Conservation (phyloP, 2,113 vertebrate genomes). For the Anoura caudifer region DNA sequence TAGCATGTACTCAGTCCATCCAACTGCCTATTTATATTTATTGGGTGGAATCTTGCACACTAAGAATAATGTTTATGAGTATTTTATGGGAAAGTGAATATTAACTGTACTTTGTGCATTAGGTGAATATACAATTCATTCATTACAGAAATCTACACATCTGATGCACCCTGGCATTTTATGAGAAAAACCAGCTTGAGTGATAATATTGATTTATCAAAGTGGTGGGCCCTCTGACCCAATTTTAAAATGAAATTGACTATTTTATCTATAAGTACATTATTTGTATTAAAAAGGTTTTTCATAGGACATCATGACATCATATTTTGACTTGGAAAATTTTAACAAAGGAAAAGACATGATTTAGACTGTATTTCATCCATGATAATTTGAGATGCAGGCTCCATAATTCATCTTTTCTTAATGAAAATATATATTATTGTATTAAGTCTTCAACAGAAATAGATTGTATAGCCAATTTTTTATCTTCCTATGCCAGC, state of each 20-base stretch:
- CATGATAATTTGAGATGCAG: not conserved
- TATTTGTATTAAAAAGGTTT: not conserved
- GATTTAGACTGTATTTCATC: not conserved
- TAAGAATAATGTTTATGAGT: not conserved
- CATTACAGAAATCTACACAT: conserved; percentile 41
- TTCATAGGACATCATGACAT: not conserved
- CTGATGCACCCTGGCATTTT: not conserved
- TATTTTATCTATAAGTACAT: not conserved
- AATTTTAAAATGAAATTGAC: conserved; percentile 27
- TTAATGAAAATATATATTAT: not conserved
- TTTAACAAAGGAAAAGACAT: not conserved
- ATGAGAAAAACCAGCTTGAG: conserved; percentile 1
- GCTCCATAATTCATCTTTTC: not conserved
- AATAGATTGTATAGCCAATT: not conserved
- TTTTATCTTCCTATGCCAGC: not conserved
- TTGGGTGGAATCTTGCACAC: not conserved
- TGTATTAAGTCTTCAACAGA: not conserved
- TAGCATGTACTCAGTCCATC: not conserved
- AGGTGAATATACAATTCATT: not conserved
- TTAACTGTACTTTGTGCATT: not conserved
- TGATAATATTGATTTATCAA: conserved; percentile 11
- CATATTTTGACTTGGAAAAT: not conserved
- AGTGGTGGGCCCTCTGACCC: not conserved
- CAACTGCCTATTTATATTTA: not conserved
- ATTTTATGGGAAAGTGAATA: not conserved